Conservation (phyloP, 1,140 invertebrate genomes). For the Triops cancriformis region DNA sequence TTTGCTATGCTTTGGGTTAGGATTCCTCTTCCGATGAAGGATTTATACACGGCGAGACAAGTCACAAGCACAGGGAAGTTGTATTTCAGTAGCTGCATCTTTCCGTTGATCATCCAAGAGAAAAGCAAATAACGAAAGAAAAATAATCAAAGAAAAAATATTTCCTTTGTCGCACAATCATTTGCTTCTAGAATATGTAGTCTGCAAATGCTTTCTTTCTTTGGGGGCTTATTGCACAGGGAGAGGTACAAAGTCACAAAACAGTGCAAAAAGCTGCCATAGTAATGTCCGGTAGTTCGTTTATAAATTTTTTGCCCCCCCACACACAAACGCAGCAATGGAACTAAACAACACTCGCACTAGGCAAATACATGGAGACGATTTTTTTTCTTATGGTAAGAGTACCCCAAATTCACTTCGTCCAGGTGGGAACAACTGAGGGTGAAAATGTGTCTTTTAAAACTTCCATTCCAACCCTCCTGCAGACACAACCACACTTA, state of each 20-base stretch:
- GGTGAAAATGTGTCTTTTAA: neutral
- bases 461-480: neutral
- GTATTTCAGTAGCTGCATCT: constrained; percentile 7
- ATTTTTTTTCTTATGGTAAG: neutral
- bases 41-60: neutral
- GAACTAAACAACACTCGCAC: neutral
- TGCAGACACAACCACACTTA: neutral
- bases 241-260: constrained; percentile 9
- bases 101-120: constrained; percentile 9
- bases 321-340: neutral
- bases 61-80: constrained; percentile 12
- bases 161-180: neutral
- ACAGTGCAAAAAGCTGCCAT: constrained; percentile 10
- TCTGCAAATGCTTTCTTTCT: neutral
- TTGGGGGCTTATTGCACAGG: constrained; percentile 12
- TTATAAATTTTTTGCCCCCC: neutral
- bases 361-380: neutral
- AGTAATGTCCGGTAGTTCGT: neutral
- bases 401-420: neutral
- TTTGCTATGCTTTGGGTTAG: neutral
- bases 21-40: neutral
- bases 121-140: neutral
- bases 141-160: neutral
- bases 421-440: neutral
- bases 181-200: neutral